These are phyloP conservation scores for Kryptopterus vitreolus DNA, from an alignment of 2,797 vertebrate genomes.

Conservation along the genomic window DNA sequence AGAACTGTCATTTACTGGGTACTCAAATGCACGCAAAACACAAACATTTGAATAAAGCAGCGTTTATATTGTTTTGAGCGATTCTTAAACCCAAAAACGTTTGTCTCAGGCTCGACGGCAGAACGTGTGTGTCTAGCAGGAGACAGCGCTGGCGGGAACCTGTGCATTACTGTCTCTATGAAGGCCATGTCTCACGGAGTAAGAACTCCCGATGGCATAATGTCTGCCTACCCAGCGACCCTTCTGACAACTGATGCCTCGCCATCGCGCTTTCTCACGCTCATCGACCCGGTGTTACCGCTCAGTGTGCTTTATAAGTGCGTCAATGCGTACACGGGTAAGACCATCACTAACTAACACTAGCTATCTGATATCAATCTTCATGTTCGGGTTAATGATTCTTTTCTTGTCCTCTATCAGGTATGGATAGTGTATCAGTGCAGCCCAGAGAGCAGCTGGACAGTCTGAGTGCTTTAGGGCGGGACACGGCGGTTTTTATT, in stretches of 20 bases:
- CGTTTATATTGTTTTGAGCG: background rate
- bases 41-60: background rate
- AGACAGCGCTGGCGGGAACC: constrained; percentile 80
- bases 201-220: constrained; percentile 74
- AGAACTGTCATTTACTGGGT: constrained; percentile 77
- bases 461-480: constrained; percentile 72
- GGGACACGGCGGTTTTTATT: constrained; percentile 78
- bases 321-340: constrained; percentile 78
- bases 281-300: constrained; percentile 78
- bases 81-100: background rate
- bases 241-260: constrained; percentile 75
- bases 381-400: background rate
- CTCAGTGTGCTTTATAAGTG: constrained; percentile 77
- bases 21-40: background rate
- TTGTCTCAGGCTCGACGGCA: constrained; percentile 71
- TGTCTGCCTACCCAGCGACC: constrained; percentile 78
- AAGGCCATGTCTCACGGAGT: constrained; percentile 71
- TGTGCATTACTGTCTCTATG: constrained; percentile 79
- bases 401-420: constrained; percentile 53
- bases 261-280: constrained; percentile 77
- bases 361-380: background rate
- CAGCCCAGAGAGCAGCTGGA: constrained; percentile 56
- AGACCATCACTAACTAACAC: constrained; percentile 21
- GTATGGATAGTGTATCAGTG: constrained; percentile 55
- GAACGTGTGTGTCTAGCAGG: constrained; percentile 76